Base-by-base conservation (phyloP, 2,797 vertebrate genomes). In the Brachyalestes nurse region DNA sequence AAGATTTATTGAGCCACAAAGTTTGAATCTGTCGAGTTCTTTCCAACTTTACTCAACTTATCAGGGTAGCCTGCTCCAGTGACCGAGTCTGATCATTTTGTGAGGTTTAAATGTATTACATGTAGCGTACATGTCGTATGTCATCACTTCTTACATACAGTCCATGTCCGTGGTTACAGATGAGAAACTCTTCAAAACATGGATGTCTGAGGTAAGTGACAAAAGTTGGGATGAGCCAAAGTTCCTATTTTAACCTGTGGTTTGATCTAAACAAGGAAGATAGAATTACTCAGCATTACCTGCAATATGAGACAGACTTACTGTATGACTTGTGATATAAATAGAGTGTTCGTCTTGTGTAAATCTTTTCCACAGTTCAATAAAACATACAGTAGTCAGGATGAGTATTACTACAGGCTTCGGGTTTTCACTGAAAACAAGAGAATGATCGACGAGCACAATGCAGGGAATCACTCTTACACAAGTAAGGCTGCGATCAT, bases 391-490 rank as follows among this genome's bases (percentile, higher is more conserved):
- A 82, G 60, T 61, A 82, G 60, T 61, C 8, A 73, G 45, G 23
- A 82, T 77, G 91, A 94, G 72, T 94, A 90, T 79, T 66, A 90
- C 53, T 47, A 87, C 25, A 87, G 92, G 45, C 83, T 93, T 5
- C 90, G 90, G 82, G 89, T 88, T 82, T 94, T 94, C 86, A 75
- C 78, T 34, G 89, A 91, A 69, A 93, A 94, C 88, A 94, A 90
- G 83, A 92, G 79, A 82, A 88, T 4, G 73, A 85, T 94, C 42
- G 90, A 94, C 38, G 86, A 76, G 38, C 92, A 94, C 88, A 94
- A 93, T 89, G 89, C 83, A 78, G 93, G 91, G 69, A 93, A 93
- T 80, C 77, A 80, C 40, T 66, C 47, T 45, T 80, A 75, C 60
- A 60, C 23, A 60, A 75, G 79, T 80, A 67, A 7, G 72, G 42